A percentile compares a stretch with the other conserved stretches of the same genome.
phyloP scores from a whole-genome alignment of 1,140 invertebrate species.

The Drosophila kepulauana region DNA sequence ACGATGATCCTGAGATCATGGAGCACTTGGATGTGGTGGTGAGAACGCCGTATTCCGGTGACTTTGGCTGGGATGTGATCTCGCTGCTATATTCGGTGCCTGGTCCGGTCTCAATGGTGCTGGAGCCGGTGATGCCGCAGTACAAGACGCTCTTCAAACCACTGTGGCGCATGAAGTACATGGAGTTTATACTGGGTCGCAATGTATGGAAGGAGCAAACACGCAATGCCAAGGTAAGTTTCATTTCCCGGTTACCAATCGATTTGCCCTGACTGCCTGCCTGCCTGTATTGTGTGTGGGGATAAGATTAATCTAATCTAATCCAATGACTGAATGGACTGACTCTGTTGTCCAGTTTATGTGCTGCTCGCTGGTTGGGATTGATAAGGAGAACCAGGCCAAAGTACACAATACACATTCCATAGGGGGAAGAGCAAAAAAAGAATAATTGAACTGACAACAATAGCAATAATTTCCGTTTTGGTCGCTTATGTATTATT shows the following conservation, averaged over 20 bases:
- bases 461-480: slow-evolving; percentile 5
- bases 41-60: not conserved
- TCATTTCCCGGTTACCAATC: not conserved
- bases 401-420: too few species aligned
- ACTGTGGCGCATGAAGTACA: slow-evolving; percentile 16
- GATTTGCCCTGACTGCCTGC: too few species aligned
- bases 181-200: not conserved
- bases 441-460: slow-evolving; percentile 9
- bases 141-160: slow-evolving; percentile 11
- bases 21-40: slow-evolving; percentile 8
- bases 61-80: slow-evolving; percentile 16
- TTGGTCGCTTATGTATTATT: slow-evolving; percentile 72
- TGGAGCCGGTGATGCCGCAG: slow-evolving; percentile 6
- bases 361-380: not conserved
- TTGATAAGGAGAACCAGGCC: too few species aligned
- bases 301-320: slow-evolving; percentile 52
- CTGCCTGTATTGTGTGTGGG: not conserved
- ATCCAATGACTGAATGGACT: slow-evolving; percentile 16
- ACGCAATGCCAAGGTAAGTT: slow-evolving; percentile 8
- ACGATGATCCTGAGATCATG: slow-evolving; percentile 3
- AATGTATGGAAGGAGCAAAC: slow-evolving; percentile 3
- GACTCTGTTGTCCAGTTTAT: too few species aligned
- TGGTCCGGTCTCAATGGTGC: not conserved
- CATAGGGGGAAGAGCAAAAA: too few species aligned
- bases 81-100: not conserved